Conservation (phyloP, 2,888 invertebrate genomes). For the Drosophila tanythrix region DNA sequence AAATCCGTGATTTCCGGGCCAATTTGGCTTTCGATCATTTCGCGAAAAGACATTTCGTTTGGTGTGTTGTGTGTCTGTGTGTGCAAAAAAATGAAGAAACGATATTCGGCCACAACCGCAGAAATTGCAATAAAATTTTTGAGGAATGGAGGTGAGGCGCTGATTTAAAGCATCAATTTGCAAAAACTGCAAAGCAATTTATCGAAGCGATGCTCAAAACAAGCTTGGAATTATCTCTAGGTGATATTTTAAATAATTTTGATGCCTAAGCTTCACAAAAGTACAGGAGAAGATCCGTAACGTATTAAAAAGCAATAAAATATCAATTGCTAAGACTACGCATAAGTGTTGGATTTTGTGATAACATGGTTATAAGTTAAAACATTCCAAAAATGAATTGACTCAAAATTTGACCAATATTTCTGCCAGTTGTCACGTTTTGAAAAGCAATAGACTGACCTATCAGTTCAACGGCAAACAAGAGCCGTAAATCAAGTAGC, state of each 20-base stretch:
- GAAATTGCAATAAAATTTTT: conserved; percentile 49
- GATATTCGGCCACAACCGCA: conserved; percentile 53
- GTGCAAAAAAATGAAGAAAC: conserved; percentile 47
- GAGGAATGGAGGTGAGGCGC: conserved; percentile 1
- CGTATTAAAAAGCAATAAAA: background rate
- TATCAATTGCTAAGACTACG: background rate
- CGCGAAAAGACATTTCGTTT: conserved; percentile 39
- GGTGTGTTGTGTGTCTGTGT: background rate
- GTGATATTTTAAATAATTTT: conserved; percentile 4
- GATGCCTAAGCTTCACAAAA: background rate
- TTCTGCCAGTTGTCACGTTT: background rate
- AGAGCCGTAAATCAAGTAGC: conserved; percentile 33
- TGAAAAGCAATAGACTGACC: background rate
- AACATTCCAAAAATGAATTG: background rate
- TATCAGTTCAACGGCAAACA: background rate
- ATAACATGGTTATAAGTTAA: background rate
- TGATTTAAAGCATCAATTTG: conserved; percentile 53
- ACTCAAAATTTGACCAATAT: background rate
- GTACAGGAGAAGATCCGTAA: background rate
- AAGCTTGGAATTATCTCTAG: conserved; percentile 4
- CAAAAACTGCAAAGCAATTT: conserved; percentile 41
- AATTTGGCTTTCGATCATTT: conserved; percentile 54
- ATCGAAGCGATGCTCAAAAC: conserved; percentile 10
- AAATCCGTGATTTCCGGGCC: conserved; percentile 32
- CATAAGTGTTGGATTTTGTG: background rate